Base-by-base conservation (phyloP, 2,888 invertebrate genomes). In the Oscheius sp. region DNA sequence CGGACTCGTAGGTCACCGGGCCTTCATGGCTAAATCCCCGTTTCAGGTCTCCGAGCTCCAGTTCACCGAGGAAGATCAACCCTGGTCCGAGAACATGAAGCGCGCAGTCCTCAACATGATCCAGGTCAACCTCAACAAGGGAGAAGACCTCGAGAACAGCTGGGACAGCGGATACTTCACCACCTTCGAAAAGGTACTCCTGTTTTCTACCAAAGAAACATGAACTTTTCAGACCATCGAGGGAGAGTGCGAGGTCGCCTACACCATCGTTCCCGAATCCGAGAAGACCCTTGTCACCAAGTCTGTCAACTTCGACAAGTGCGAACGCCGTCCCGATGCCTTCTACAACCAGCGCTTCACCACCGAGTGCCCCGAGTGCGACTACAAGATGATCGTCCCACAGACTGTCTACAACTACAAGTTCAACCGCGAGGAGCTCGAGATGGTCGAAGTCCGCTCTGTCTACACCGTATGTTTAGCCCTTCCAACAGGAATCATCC, bases 251-350 rank as follows among this genome's bases (percentile, higher is more conserved):
- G 78, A 83, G 72, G 74, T 81, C 23, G 74, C 78, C 70, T 83
- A 80, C 79, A 76, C 80, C 55, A 70, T 77, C 23, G 75, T 75
- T 29, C n/a, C 23, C 58, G 74, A 80, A 70, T 43, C 73, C 12
- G 61, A 78, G 68, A 76, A 76, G 45, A 70, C 70, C 21, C 73
- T 75, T 46, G 75, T 82, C 74, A 81, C 81, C 74, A 82, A 82
- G 74, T 74, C 89, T 49, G 81, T 89, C 81, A 89, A 90, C 88
- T 89, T 89, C 85, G 87, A 89, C 74, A 88, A 88, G 77, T 89
- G 89, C 85, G 74, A 74, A 63, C 78, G 86, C 73, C 86, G 88
- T 73, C 86, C 89, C 45, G 74, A 77, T 52, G 45, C 45, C 56
- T 64, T 52, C 49, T 77, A 80, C 63, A 76, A 76, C 71, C 72